These are phyloP conservation scores for Polypterus senegalus DNA, from an alignment of 2,113 vertebrate genomes.

Conservation along the genomic window DNA sequence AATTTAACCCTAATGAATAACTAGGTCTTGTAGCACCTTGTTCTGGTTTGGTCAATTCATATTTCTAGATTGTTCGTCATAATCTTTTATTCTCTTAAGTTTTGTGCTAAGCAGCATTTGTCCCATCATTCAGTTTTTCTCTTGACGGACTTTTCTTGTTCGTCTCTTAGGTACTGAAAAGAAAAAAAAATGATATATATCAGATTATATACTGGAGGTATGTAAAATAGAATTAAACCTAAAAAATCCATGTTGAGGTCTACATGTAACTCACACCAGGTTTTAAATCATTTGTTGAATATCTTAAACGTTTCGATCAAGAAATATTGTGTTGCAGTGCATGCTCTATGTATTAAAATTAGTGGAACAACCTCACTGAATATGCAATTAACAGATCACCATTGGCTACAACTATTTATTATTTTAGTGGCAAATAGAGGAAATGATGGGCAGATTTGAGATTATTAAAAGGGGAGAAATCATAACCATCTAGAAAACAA, in stretches of 20 bases:
- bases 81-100: background rate
- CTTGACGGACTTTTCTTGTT: conserved; percentile 28
- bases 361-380: too few relatives aligned
- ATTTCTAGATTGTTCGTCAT: background rate
- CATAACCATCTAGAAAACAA: too few relatives aligned
- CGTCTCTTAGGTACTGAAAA: conserved; percentile 19
- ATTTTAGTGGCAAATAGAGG: too few relatives aligned
- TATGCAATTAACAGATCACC: too few relatives aligned
- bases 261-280: conserved; percentile 11
- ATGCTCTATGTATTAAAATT: too few relatives aligned
- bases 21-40: background rate
- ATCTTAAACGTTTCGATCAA: background rate
- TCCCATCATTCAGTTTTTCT: conserved; percentile 25
- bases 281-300: conserved; percentile 15
- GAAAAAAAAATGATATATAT: background rate
- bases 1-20: background rate
- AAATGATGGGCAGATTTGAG: too few relatives aligned
- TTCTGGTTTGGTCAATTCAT: background rate
- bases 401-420: too few relatives aligned
- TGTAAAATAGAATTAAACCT: background rate
- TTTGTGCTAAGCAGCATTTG: conserved; percentile 6
- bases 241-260: too few relatives aligned
- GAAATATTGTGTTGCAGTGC: too few relatives aligned
- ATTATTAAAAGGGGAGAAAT: too few relatives aligned
- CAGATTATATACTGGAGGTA: background rate